Conservation (phyloP, 2,797 vertebrate species). For the Eleutherodactylus coqui region DNA sequence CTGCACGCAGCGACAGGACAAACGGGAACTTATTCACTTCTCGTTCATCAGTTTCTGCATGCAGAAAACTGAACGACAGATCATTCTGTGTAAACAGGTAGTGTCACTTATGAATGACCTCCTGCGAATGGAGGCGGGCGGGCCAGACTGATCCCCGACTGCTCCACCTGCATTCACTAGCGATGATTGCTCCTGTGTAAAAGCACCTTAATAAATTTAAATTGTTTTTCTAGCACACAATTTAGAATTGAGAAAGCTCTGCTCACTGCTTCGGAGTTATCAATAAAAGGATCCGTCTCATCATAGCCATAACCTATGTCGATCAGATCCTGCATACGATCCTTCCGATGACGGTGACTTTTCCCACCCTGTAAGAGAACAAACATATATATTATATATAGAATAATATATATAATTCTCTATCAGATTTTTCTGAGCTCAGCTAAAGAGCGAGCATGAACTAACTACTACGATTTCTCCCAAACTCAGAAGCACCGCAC, state of each 20-base stretch:
- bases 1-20: too few species aligned
- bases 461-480: not conserved
- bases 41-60: too few species aligned
- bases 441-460: not conserved
- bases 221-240: not conserved
- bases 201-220: not conserved
- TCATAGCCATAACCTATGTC: slow-evolving; percentile 98
- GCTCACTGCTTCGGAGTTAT: slow-evolving; percentile 98
- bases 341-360: slow-evolving; percentile 89
- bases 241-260: slow-evolving; percentile 27
- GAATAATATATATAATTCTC: not conserved
- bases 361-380: slow-evolving; percentile 80
- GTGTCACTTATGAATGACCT: too few species aligned
- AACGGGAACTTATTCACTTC: too few species aligned
- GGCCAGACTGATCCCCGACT: too few species aligned
- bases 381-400: not conserved
- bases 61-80: too few species aligned
- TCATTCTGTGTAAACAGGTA: too few species aligned
- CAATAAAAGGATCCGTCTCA: slow-evolving; percentile 96
- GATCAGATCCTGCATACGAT: slow-evolving; percentile 96
- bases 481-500: not conserved
- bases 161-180: too few species aligned
- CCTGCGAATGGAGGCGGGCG: too few species aligned
- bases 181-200: too few species aligned
- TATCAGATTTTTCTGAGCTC: not conserved